These are phyloP conservation scores for Heteromyza rotundicornis DNA, from an alignment of 2,888 invertebrate species.

Conservation along the genomic window DNA sequence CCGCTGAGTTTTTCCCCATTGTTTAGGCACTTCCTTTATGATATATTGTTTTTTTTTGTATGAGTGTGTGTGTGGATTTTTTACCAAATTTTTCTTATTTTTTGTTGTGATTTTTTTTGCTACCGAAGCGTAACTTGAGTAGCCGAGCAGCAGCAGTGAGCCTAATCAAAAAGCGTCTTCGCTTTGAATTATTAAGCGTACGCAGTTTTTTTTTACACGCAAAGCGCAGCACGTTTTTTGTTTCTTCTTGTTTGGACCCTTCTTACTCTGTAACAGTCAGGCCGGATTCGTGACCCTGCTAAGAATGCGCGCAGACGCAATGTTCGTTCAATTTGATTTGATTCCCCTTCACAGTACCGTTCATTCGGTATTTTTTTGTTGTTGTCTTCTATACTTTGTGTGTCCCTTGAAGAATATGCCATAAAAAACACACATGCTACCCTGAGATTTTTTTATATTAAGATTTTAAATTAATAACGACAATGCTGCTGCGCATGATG, in stretches of 20 bases:
- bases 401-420: background rate
- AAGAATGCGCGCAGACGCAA: constrained; percentile 35
- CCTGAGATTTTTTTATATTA: constrained; percentile 35
- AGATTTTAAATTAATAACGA: constrained; percentile 36
- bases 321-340: no score
- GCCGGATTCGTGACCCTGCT: constrained; percentile 27
- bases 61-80: no score
- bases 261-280: background rate
- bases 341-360: constrained; percentile 13
- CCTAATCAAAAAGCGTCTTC: constrained; percentile 26
- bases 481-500: constrained; percentile 32
- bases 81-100: constrained; percentile 18
- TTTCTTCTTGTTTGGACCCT: constrained; percentile 4
- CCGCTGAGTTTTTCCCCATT: constrained; percentile 23
- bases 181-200: constrained; percentile 29
- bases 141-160: constrained; percentile 16
- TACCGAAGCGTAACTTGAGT: constrained; percentile 22
- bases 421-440: constrained; percentile 21
- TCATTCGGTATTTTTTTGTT: background rate
- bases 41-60: no score
- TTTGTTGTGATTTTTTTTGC: constrained; percentile 9
- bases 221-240: no score
- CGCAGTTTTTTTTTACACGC: constrained; percentile 17
- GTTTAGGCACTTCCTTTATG: background rate
- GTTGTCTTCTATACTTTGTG: background rate